Evolutionary conservation across 2,888 invertebrate genomes (phyloP).

Genomic region (Mellilla xanthometata): DNA sequence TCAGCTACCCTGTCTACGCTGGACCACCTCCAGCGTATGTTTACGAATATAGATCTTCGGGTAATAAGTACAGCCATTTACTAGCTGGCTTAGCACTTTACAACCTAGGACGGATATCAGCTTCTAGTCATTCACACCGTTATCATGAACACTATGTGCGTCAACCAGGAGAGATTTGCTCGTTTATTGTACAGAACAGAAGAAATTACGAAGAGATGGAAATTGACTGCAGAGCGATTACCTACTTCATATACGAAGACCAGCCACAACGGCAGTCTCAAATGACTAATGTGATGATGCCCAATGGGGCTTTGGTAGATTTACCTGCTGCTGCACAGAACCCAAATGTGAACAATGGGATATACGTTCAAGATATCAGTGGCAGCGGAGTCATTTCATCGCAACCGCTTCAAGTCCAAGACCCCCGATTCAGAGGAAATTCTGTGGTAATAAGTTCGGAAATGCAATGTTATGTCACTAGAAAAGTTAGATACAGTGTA

Average conservation of each 20-base stretch:
- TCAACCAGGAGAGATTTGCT: conserved; percentile 27
- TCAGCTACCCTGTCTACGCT: conserved; percentile 25
- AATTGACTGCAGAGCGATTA: conserved; percentile 29
- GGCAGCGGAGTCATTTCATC: too few relatives aligned
- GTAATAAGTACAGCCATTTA: conserved; percentile 27
- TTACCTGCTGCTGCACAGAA: not conserved
- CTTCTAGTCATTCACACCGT: conserved; percentile 3
- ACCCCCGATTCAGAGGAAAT: conserved; percentile 19
- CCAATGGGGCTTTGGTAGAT: conserved; percentile 13
- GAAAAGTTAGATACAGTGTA: conserved; percentile 1
- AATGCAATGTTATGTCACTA: conserved; percentile 27
- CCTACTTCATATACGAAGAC: conserved; percentile 26
- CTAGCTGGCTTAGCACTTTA: conserved; percentile 32
- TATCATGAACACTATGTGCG: conserved; percentile 18
- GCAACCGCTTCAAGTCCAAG: conserved; percentile 1
- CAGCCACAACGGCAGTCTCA: not conserved
- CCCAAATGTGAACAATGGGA: too few relatives aligned
- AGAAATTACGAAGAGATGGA: conserved; percentile 25
- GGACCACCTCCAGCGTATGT: conserved; percentile 27
- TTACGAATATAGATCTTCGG: conserved; percentile 30
- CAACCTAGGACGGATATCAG: conserved; percentile 27
- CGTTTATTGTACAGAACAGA: conserved; percentile 26
- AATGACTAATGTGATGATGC: not conserved
- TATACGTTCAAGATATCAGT: too few relatives aligned
- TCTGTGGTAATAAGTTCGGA: conserved; percentile 20